Evolutionary conservation across 2,888 invertebrate species (phyloP).

Genomic region (Sarcophaga carnaria): DNA sequence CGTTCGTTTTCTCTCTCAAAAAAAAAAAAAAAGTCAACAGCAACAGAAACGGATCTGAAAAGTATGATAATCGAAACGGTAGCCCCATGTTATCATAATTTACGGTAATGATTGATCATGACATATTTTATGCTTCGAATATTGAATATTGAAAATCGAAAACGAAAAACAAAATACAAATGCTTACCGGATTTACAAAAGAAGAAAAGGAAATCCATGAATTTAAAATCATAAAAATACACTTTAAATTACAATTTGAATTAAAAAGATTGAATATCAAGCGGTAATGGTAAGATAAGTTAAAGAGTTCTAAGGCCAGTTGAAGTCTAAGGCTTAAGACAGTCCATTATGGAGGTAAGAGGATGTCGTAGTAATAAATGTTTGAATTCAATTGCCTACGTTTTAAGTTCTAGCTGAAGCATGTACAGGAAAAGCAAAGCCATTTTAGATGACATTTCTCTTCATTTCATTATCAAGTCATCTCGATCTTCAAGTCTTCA

Average conservation of each 20-base stretch:
- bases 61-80: slow-evolving; percentile 64
- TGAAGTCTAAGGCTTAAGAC: no score
- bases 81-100: slow-evolving; percentile 65
- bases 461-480: no score
- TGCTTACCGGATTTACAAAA: slow-evolving; percentile 20
- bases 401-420: no score
- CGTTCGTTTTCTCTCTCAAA: slow-evolving; percentile 7
- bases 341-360: no score
- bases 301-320: no score
- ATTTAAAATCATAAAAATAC: not conserved
- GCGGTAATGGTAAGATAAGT: no score
- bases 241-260: slow-evolving; percentile 39
- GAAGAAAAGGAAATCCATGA: not conserved
- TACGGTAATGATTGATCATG: slow-evolving; percentile 64
- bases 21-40: not conserved
- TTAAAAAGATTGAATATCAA: not conserved
- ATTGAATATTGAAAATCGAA: no score
- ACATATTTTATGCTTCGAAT: slow-evolving; percentile 26
- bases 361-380: no score
- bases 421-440: no score
- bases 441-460: no score
- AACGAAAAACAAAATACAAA: not conserved
- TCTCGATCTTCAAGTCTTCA: no score
- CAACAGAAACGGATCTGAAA: slow-evolving; percentile 55
- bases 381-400: no score